A percentile compares a stretch with the other conserved stretches of the same genome.
Evolutionary conservation across 1,140 invertebrate genomes (phyloP).

Genomic region (Thaumatotibia leucotreta): DNA sequence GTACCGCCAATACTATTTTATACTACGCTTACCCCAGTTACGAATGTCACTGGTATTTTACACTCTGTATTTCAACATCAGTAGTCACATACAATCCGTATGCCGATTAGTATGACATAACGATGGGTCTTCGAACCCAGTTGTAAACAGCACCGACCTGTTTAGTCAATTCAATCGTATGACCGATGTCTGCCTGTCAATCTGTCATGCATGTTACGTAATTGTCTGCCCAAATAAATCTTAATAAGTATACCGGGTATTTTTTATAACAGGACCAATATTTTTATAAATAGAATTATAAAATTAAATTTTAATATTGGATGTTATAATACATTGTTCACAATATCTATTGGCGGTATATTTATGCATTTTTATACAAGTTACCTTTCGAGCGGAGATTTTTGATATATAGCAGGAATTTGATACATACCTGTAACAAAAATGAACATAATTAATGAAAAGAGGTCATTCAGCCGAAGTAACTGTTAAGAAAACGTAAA

Average conservation of each 20-base stretch:
- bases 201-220: neutral
- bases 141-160: constrained; percentile 22
- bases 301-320: too few species aligned
- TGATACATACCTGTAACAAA: constrained; percentile 33
- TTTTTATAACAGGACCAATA: too few species aligned
- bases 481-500: neutral
- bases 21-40: too few species aligned
- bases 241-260: too few species aligned
- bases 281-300: too few species aligned
- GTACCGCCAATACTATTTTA: too few species aligned
- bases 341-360: too few species aligned
- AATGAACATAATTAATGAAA: constrained; percentile 16
- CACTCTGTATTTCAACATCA: too few species aligned
- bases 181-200: neutral
- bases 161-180: neutral
- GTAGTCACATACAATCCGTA: too few species aligned
- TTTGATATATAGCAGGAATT: neutral
- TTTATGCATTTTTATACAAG: neutral
- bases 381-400: neutral
- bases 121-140: constrained; percentile 17
- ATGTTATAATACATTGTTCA: too few species aligned
- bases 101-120: constrained; percentile 19
- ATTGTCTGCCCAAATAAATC: neutral
- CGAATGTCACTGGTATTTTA: neutral
- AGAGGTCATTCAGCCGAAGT: constrained; percentile 6